A percentile compares a stretch with the other conserved stretches of the same genome.
These are phyloP conservation scores for Urechis unicinctus DNA, from an alignment of 2,888 invertebrate species.

Conservation along the genomic window DNA sequence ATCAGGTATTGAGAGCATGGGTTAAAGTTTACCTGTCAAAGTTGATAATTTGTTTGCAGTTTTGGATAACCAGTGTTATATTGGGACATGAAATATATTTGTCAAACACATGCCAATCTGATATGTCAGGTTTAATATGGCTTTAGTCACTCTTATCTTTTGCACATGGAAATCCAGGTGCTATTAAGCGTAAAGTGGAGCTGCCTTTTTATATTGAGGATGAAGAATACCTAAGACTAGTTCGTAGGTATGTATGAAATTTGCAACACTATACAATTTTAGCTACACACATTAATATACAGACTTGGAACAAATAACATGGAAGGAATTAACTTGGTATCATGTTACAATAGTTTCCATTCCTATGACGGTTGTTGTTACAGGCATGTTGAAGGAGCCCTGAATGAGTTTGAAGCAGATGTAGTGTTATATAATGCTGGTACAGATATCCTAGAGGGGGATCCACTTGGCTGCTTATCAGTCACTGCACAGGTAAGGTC, in stretches of 20 bases:
- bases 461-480: conserved; percentile 68
- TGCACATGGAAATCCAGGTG: conserved; percentile 44
- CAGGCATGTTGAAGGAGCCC: conserved; percentile 64
- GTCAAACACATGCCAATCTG: too few species aligned
- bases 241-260: conserved; percentile 45
- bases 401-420: conserved; percentile 65
- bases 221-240: conserved; percentile 62
- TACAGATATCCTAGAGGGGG: conserved; percentile 73
- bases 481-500: conserved; percentile 64
- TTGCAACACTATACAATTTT: too few species aligned
- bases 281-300: too few species aligned
- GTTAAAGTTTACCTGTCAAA: too few species aligned
- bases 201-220: conserved; percentile 62
- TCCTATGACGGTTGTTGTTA: background rate
- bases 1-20: too few species aligned
- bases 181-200: conserved; percentile 67
- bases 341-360: background rate
- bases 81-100: too few species aligned
- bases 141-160: too few species aligned
- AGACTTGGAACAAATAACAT: too few species aligned
- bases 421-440: conserved; percentile 89
- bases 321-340: background rate
- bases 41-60: too few species aligned
- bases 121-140: too few species aligned
- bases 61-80: too few species aligned